Evolutionary conservation across 2,888 invertebrate genomes (phyloP), one percentile per base, ranked within the genome.

Genomic region (Dasysyrphus tricinctus): DNA sequence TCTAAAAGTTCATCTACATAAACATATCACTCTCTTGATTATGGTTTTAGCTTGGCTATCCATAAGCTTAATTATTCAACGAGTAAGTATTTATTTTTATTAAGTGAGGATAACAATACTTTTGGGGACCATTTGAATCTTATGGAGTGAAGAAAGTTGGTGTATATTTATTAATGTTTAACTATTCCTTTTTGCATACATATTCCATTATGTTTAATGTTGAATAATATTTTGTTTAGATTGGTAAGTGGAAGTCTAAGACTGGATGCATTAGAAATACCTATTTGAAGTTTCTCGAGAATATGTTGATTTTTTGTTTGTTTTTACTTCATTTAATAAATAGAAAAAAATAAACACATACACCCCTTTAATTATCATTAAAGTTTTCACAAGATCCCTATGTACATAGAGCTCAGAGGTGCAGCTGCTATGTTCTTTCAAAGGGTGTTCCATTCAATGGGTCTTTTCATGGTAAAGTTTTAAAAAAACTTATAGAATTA

Each of bases 71-170:
- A 61, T 42, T 61, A 61, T 61, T 39, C 61, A 61, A 61, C 4
- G 39, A 59, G 34, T 24, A 61, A 59, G 34, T 24, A 61, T 61
- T 24, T 61, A 42, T 61, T 61, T 39, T 24, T 61, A 61, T 61
- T 42, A 61, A 59, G 24, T 12, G 24, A 24, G 24, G 61, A 42
- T 42, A 61, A 61, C 61, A 61, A 61, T 61, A 39, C 61, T 61
- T 61, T 61, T 39, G 61, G 61, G 61, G 39, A 61, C 24, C 24
- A 61, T 61, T 61, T 39, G 24, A 42, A 61, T 19, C 6, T 61
- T 8, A 14, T 24, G 24, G 24, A 24, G 39, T 61, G 42, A 24
- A 42, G 24, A 42, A 61, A 39, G 61, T 61, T 42, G 61, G 9
- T 32, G 4, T n/a, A n/a, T 54, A 54, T 54, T 54, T 54, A 54